A percentile compares a stretch with the other conserved stretches of the same genome.
Conservation (phyloP, 2,888 invertebrate species). For the Apamea anceps region DNA sequence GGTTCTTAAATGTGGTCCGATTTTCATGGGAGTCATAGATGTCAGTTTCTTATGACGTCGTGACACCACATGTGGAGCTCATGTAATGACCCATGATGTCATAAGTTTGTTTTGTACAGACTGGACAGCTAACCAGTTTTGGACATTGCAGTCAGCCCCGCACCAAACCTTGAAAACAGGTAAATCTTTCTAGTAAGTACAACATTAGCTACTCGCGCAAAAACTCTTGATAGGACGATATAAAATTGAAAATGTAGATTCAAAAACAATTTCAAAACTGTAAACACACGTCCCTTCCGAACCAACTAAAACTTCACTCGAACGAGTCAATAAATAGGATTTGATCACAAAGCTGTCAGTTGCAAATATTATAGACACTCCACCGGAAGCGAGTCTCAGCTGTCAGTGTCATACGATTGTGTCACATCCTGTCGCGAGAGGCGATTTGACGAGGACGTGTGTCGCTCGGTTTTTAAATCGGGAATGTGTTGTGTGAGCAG, state of each 20-base stretch:
- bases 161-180: neutral
- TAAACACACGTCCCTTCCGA: constrained; percentile 14
- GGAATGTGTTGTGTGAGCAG: constrained; percentile 40
- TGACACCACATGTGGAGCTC: too few relatives aligned
- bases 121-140: neutral
- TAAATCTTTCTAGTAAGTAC: neutral
- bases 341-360: constrained; percentile 66
- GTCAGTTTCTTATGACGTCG: too few relatives aligned
- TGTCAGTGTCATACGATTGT: constrained; percentile 65
- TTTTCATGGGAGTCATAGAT: neutral
- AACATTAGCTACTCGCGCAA: neutral
- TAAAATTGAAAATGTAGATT: too few relatives aligned
- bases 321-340: constrained; percentile 60
- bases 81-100: neutral
- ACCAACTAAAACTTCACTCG: constrained; percentile 48
- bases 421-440: constrained; percentile 63
- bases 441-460: constrained; percentile 61
- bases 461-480: constrained; percentile 59
- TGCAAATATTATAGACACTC: constrained; percentile 68
- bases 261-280: constrained; percentile 22
- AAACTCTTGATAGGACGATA: neutral
- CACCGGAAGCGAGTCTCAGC: constrained; percentile 65
- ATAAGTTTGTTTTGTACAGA: neutral
- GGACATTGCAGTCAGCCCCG: too few relatives aligned
- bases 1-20: neutral